Evolutionary conservation across 2,888 invertebrate genomes (phyloP).

Genomic region (Autographa gamma): DNA sequence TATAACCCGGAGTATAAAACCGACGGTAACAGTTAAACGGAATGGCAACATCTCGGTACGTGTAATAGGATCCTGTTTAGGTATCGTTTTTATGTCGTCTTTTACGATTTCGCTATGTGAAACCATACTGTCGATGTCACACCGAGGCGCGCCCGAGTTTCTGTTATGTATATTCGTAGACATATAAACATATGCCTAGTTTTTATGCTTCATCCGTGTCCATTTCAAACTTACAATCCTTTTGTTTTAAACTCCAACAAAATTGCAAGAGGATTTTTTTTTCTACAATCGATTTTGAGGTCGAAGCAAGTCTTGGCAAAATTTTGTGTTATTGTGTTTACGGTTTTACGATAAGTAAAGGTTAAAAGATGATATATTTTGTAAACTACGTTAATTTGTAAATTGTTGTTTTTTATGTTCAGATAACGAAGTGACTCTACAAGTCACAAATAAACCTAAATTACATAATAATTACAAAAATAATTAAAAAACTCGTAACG

Average conservation of each 20-base stretch:
- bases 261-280: no score
- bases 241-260: no score
- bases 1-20: constrained; percentile 68
- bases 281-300: no score
- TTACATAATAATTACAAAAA: background rate
- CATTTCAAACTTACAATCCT: background rate
- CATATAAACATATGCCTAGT: constrained; percentile 2
- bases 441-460: background rate
- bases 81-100: constrained; percentile 75
- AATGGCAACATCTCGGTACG: constrained; percentile 59
- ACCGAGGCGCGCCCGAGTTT: constrained; percentile 47
- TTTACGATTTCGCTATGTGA: constrained; percentile 74
- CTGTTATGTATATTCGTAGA: constrained; percentile 39
- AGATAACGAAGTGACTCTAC: constrained; percentile 3
- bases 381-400: background rate
- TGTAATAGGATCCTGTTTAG: constrained; percentile 76
- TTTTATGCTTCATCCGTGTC: background rate
- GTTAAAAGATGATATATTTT: constrained; percentile 2
- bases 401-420: background rate
- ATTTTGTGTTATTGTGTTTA: background rate
- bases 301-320: no score
- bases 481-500: constrained; percentile 8
- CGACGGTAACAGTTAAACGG: constrained; percentile 67
- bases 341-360: background rate
- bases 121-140: constrained; percentile 39